Evolutionary conservation across 2,888 invertebrate genomes (phyloP).

Genomic region (Orchestes rusci): DNA sequence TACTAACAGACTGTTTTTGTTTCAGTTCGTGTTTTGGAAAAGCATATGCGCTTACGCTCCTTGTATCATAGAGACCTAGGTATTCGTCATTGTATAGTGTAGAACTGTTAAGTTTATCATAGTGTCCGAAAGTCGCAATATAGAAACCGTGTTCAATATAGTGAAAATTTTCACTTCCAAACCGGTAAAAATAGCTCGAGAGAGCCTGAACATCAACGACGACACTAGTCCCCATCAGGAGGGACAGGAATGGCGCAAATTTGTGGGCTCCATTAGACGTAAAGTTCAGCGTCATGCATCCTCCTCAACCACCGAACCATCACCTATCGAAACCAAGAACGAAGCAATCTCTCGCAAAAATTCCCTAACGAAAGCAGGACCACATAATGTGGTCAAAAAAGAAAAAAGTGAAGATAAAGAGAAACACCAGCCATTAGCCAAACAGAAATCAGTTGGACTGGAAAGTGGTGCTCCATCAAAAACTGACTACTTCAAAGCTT

Average conservation of each 20-base stretch:
- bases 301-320: constrained; percentile 24
- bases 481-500: constrained; percentile 34
- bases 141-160: constrained; percentile 40
- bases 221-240: constrained; percentile 24
- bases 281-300: constrained; percentile 44
- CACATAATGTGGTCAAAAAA: constrained; percentile 33
- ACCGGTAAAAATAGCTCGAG: constrained; percentile 38
- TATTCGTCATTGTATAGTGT: constrained; percentile 17
- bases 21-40: constrained; percentile 30
- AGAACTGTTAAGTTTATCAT: constrained; percentile 11
- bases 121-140: too few species aligned
- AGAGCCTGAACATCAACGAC: constrained; percentile 39
- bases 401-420: constrained; percentile 32
- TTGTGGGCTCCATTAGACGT: constrained; percentile 45
- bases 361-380: constrained; percentile 42
- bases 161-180: constrained; percentile 38
- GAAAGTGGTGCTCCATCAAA: constrained; percentile 27
- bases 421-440: constrained; percentile 31
- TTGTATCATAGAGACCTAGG: constrained; percentile 22
- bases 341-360: constrained; percentile 39
- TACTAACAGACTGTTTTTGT: too few species aligned
- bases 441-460: constrained; percentile 39
- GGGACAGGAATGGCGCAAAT: constrained; percentile 42
- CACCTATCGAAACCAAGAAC: constrained; percentile 30
- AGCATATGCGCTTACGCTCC: constrained; percentile 34